These are phyloP conservation scores for Spodoptera exigua DNA, from an alignment of 2,888 invertebrate genomes.

Conservation along the genomic window DNA sequence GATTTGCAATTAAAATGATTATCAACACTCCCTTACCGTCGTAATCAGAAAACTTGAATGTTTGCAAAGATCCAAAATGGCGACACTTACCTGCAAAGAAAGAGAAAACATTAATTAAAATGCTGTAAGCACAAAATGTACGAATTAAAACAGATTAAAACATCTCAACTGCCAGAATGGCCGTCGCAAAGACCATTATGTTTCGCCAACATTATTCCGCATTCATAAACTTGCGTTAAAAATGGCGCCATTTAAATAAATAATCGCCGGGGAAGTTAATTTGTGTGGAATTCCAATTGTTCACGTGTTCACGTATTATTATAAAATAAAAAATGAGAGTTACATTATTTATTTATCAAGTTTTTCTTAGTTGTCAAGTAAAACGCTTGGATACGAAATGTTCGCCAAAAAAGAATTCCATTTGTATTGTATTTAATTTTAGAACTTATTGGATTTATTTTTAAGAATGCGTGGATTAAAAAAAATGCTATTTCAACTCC, in stretches of 20 bases:
- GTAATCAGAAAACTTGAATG: slow-evolving; percentile 51
- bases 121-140: slow-evolving; percentile 28
- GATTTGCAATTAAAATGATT: slow-evolving; percentile 26
- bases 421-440: no score
- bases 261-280: slow-evolving; percentile 5
- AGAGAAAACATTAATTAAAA: slow-evolving; percentile 67
- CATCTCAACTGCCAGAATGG: slow-evolving; percentile 6
- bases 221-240: slow-evolving; percentile 26
- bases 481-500: no score
- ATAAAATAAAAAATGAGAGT: no score
- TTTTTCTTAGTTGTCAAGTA: no score
- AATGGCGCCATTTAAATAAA: slow-evolving; percentile 11
- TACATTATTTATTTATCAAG: no score
- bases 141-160: slow-evolving; percentile 31
- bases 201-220: slow-evolving; percentile 28
- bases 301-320: no score
- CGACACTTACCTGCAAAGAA: slow-evolving; percentile 72
- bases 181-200: slow-evolving; percentile 7
- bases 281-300: slow-evolving; percentile 3
- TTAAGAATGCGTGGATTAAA: no score
- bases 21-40: slow-evolving; percentile 51
- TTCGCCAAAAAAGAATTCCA: no score
- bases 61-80: slow-evolving; percentile 43
- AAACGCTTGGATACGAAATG: no score
- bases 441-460: no score